Evolutionary conservation across 1,140 invertebrate genomes (phyloP).

Genomic region (Mamestra configurata): DNA sequence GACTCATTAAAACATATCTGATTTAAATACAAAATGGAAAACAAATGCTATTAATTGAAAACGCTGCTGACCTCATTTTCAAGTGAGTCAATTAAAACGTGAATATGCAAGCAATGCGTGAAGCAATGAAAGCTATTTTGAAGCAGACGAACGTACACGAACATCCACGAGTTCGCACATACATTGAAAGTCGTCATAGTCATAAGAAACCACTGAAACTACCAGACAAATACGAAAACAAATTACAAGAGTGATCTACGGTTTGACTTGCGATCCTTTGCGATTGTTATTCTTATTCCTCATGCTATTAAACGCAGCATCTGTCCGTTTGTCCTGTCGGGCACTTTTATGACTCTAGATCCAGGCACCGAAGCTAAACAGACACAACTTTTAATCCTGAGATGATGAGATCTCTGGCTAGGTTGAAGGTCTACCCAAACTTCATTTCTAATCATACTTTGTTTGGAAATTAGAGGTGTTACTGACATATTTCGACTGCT

Average conservation of each 20-base stretch:
- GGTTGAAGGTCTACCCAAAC: too few species aligned
- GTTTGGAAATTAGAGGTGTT: too few species aligned
- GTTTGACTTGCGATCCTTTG: neutral
- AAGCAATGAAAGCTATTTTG: constrained; percentile 24
- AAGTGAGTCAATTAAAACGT: constrained; percentile 1
- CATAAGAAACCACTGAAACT: constrained; percentile 1
- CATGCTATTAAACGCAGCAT: too few species aligned
- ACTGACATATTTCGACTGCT: too few species aligned
- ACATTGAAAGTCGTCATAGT: constrained; percentile 12
- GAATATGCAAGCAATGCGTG: neutral
- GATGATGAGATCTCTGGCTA: too few species aligned
- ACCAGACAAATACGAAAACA: neutral
- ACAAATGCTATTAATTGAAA: neutral
- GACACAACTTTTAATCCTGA: too few species aligned
- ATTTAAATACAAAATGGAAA: neutral
- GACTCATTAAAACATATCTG: neutral
- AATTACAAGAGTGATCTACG: neutral
- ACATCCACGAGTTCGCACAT: constrained; percentile 3
- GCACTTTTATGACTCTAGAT: too few species aligned
- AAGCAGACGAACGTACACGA: neutral
- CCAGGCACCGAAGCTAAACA: too few species aligned
- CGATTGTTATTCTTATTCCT: too few species aligned
- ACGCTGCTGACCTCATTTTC: neutral
- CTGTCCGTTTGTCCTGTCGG: too few species aligned
- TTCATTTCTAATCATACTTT: too few species aligned